These are phyloP conservation scores for Fukomys damarensis DNA, from an alignment of 2,113 vertebrate genomes.

Conservation along the genomic window DNA sequence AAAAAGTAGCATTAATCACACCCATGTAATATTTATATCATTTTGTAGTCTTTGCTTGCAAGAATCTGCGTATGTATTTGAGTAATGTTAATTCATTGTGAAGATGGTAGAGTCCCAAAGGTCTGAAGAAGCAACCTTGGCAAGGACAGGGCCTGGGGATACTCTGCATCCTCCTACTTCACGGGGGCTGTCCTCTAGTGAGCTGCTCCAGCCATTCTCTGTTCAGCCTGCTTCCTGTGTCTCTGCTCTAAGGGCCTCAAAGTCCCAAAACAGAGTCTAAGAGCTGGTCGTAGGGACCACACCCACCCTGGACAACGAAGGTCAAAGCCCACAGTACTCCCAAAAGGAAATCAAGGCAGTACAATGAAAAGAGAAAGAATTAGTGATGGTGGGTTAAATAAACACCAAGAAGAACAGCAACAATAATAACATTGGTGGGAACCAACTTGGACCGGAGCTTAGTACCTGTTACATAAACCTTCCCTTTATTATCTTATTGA, in stretches of 20 bases:
- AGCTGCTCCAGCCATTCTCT: neutral
- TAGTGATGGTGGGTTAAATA: neutral
- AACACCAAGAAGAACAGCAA: neutral
- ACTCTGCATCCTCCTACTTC: neutral
- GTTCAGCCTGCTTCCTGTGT: neutral
- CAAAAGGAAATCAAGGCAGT: neutral
- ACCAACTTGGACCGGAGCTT: neutral
- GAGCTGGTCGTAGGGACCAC: neutral
- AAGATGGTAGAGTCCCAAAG: neutral
- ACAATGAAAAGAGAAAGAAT: neutral
- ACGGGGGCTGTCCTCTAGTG: fast-evolving
- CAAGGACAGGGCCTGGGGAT: neutral
- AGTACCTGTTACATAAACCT: neutral
- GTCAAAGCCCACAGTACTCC: neutral
- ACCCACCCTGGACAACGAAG: neutral
- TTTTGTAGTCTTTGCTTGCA: neutral
- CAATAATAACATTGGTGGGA: neutral
- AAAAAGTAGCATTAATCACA: neutral
- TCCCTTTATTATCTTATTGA: neutral
- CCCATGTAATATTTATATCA: neutral
- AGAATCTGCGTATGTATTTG: neutral
- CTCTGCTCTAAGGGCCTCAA: neutral
- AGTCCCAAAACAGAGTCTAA: neutral
- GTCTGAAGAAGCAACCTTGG: neutral
- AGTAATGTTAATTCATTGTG: neutral